Conservation (phyloP, 1,140 invertebrate genomes). For the Drosophila takahashii region DNA sequence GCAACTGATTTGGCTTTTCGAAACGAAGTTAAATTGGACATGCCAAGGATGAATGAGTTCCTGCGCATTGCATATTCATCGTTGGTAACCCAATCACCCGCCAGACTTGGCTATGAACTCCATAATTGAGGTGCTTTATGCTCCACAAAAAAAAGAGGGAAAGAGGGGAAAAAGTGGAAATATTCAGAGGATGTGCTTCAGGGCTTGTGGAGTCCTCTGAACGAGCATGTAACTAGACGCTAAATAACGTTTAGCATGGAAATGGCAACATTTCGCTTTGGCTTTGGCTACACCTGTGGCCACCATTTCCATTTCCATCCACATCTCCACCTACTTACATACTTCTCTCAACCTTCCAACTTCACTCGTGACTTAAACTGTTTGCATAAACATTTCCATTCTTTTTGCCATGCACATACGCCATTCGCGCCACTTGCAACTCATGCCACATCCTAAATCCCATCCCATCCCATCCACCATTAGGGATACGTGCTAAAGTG, state of each 20-base stretch:
- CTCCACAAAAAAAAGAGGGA: not conserved
- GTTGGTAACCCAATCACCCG: conserved; percentile 28
- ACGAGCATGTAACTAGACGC: conserved; percentile 62
- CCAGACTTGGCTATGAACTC: conserved; percentile 22
- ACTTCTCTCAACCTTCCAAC: conserved; percentile 8
- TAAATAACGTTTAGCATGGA: conserved; percentile 76
- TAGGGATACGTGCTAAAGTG: conserved; percentile 70
- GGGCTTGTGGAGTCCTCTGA: conserved; percentile 15
- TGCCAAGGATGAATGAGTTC: conserved; percentile 1
- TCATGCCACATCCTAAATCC: conserved; percentile 3
- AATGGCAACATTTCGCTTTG: conserved; percentile 54
- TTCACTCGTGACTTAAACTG: conserved; percentile 57
- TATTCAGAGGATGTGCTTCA: conserved; percentile 29
- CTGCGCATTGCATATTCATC: conserved; percentile 29
- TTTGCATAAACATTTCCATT: conserved; percentile 69
- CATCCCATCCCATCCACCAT: conserved; percentile 9
- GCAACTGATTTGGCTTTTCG: conserved; percentile 14
- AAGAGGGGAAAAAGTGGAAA: conserved; percentile 5
- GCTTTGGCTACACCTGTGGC: conserved; percentile 17
- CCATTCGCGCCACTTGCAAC: conserved; percentile 9
- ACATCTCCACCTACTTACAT: not conserved
- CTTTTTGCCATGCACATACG: conserved; percentile 13
- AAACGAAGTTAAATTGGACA: conserved; percentile 30
- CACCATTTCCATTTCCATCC: not conserved
- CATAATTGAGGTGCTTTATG: conserved; percentile 44